Conservation (phyloP, 2,888 invertebrate species). For the Laothoe populi region DNA sequence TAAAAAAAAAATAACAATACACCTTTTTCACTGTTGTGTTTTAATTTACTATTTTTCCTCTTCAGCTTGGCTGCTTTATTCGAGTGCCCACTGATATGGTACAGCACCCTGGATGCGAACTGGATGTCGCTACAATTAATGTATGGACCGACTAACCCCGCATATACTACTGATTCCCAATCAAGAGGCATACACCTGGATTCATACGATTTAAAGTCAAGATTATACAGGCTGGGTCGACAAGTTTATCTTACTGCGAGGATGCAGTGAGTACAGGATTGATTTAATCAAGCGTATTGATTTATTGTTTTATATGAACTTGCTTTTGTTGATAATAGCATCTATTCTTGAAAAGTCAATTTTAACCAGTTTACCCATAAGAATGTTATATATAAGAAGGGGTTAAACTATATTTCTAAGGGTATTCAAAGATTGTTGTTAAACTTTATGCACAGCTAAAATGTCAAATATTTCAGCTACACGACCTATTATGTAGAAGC, state of each 20-base stretch:
- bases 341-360: too few species aligned
- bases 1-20: too few species aligned
- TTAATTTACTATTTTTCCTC: not conserved
- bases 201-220: constrained; percentile 44
- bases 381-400: too few species aligned
- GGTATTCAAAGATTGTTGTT: too few species aligned
- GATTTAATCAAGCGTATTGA: too few species aligned
- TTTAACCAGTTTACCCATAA: too few species aligned
- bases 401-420: too few species aligned
- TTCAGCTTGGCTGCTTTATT: constrained; percentile 55
- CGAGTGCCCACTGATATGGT: constrained; percentile 64
- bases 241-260: constrained; percentile 51
- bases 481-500: constrained; percentile 51
- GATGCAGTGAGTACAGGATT: constrained; percentile 44
- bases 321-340: too few species aligned
- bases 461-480: constrained; percentile 44
- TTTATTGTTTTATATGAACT: too few species aligned
- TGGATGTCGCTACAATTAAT: constrained; percentile 56
- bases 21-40: too few species aligned
- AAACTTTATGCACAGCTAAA: not conserved
- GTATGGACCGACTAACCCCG: constrained; percentile 53
- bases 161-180: constrained; percentile 45
- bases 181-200: too few species aligned
- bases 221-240: constrained; percentile 46
- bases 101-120: constrained; percentile 51